A percentile compares a stretch with the other conserved stretches of the same genome.
These are phyloP conservation scores for Glyphotaelius pellucidus DNA, from an alignment of 2,888 invertebrate genomes.

Conservation along the genomic window DNA sequence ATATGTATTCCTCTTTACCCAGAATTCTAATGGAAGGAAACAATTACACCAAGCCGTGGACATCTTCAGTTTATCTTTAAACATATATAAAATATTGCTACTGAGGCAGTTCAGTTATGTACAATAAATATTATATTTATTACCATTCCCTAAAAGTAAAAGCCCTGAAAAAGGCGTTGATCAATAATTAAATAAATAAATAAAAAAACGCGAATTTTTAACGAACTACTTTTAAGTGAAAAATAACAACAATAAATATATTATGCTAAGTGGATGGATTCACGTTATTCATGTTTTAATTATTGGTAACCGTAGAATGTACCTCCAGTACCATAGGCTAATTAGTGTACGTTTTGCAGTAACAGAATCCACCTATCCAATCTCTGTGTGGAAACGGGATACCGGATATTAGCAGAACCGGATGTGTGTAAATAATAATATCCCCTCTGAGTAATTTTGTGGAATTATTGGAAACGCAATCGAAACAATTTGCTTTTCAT, in stretches of 20 bases:
- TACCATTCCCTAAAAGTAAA: no score
- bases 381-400: background rate
- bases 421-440: background rate
- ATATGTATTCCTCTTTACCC: no score
- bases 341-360: background rate
- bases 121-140: no score
- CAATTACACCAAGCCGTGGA: no score
- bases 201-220: no score
- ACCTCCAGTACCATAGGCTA: background rate
- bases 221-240: background rate
- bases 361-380: background rate
- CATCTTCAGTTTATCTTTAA: no score
- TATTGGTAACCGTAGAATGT: background rate
- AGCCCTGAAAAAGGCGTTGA: no score
- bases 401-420: background rate
- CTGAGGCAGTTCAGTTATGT: no score
- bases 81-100: no score
- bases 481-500: background rate
- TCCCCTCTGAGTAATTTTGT: background rate
- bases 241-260: background rate
- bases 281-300: background rate
- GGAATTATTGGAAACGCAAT: background rate
- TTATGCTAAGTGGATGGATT: background rate
- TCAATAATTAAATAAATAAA: no score
- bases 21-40: no score